Percentiles rank a stretch among this genome's conserved stretches.
Evolutionary conservation across 2,113 vertebrate species (phyloP).

Genomic region (Microcebus griseorufus): DNA sequence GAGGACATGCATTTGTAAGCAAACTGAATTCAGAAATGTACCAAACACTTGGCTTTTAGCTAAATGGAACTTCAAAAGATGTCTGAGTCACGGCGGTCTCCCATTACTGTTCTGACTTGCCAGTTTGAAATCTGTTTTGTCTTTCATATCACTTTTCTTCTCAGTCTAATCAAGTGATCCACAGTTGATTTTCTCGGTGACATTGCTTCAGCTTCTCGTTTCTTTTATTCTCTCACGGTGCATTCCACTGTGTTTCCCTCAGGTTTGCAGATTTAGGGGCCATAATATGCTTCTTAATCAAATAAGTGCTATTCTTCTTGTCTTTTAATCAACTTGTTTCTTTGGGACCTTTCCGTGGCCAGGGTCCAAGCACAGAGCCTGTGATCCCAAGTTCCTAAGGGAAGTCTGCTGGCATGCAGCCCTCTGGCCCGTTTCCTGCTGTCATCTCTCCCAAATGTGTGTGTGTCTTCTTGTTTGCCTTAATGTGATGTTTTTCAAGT

Average conservation of each 20-base stretch:
- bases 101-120: background rate
- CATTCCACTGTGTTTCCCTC: background rate
- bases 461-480: background rate
- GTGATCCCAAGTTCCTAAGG: background rate
- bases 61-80: constrained; percentile 2
- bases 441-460: background rate
- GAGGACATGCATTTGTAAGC: background rate
- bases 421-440: background rate
- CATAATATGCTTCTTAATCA: background rate
- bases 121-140: background rate
- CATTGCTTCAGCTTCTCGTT: background rate
- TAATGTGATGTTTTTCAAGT: background rate
- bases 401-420: background rate
- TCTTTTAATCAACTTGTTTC: background rate
- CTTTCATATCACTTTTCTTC: constrained; percentile 13
- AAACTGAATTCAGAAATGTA: background rate
- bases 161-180: background rate
- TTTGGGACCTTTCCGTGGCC: background rate
- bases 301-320: background rate
- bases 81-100: background rate
- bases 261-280: background rate
- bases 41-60: background rate
- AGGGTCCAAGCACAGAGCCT: background rate
- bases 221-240: background rate
- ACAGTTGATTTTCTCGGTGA: background rate